Base-by-base conservation (phyloP, 2,888 invertebrate genomes). In the Coleophora flavipennella region DNA sequence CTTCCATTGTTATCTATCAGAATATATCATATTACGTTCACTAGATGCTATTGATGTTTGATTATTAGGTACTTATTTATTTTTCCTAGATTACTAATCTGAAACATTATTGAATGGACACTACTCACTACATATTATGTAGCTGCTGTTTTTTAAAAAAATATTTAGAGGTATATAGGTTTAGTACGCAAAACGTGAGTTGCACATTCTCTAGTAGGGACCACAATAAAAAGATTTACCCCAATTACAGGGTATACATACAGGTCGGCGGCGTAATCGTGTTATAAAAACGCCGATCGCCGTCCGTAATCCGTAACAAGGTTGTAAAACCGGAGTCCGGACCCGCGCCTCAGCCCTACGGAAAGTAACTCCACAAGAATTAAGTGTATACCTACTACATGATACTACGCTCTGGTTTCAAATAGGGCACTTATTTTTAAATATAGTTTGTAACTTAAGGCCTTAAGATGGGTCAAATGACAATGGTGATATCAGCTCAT, bases 271-370 rank as follows among this genome's bases (percentile, higher is more conserved):
- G 68, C 74, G 71, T 75, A 74, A 77, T 78, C 69, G 71, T 60
- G 71, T 60, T 67, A 71, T 81, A 80, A 81, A 80, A 80, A 80
- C 69, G 62, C 60, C 53, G 62, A 66, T 61, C 62, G 68, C 57
- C 62, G 68, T 56, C 68, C 61, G 20, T 77, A 79, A 80, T n/a
- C n/a, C n/a, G 73, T 77, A 79, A 80, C 76, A 72, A 77, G 73
- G 75, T 56, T 56, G 68, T 78, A 79, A 65, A 79, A 71, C 63
- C 58, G 62, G 67, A 65, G 79, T 70, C 63, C 58, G 20, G 20
- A 65, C 69, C 62, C 58, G 48, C 59, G 55, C 62, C 57, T 65
- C 67, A 64, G 60, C 63, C 59, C 49, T 65, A 62, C 51, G 48
- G 48, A 47, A 53, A 50, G 53, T 55, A 59, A 20, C 20, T 20